phyloP scores from a whole-genome alignment of 2,113 vertebrate species.

The Coryphaenoides rupestris region DNA sequence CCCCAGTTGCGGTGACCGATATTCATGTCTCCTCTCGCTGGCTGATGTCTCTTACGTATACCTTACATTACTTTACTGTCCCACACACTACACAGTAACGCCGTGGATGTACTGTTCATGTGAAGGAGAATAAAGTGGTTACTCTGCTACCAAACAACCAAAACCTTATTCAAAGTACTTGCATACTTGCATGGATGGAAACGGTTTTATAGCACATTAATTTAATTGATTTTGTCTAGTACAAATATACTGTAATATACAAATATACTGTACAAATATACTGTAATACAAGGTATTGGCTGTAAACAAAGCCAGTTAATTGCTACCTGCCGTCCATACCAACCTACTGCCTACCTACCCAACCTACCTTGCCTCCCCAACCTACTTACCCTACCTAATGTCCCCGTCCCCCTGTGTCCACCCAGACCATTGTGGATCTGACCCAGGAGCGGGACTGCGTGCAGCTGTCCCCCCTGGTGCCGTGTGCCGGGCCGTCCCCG shows the following conservation, averaged over 20 bases:
- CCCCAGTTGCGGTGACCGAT: not conserved
- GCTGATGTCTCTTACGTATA: not conserved
- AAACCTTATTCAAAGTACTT: too few species aligned
- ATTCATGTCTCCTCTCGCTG: not conserved
- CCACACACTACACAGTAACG: not conserved
- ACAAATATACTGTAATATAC: too few species aligned
- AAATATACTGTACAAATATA: too few species aligned
- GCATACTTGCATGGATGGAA: too few species aligned
- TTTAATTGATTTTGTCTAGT: too few species aligned
- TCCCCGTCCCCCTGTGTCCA: not conserved
- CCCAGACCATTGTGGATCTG: conserved; percentile 88
- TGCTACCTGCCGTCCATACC: not conserved
- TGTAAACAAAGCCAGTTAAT: too few species aligned
- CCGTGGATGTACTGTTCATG: not conserved
- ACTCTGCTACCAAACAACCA: too few species aligned
- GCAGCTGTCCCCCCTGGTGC: conserved; percentile 80
- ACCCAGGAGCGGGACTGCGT: conserved; percentile 93
- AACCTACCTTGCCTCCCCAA: not conserved
- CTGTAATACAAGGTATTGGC: too few species aligned
- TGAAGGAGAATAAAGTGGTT: too few species aligned
- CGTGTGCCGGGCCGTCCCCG: conserved; percentile 79
- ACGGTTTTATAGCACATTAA: too few species aligned
- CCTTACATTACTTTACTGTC: not conserved
- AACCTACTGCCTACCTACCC: not conserved
- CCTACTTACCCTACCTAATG: not conserved